A percentile compares a stretch with the other conserved stretches of the same genome.
phyloP scores from a whole-genome alignment of 2,888 invertebrate genomes.

The Chouioia cunea region DNA sequence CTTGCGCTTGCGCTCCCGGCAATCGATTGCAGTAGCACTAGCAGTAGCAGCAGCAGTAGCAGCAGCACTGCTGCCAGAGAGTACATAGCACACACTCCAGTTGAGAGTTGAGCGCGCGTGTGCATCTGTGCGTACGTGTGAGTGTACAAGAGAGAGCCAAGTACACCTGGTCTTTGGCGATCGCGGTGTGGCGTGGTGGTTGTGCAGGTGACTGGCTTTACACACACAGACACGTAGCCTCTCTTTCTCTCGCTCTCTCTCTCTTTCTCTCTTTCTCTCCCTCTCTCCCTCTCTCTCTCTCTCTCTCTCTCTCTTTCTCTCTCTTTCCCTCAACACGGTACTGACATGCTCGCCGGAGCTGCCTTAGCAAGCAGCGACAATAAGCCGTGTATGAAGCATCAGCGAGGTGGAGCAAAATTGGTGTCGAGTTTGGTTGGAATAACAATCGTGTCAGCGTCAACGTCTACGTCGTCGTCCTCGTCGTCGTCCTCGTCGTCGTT shows the following conservation, averaged over 20 bases:
- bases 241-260: constrained; percentile 37
- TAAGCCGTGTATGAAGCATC: too few species aligned
- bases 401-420: too few species aligned
- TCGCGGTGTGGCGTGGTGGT: too few species aligned
- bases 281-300: too few species aligned
- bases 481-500: too few species aligned
- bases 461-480: too few species aligned
- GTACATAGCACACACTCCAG: background rate
- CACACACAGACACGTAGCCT: too few species aligned
- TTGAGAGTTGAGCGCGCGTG: background rate
- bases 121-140: background rate
- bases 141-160: constrained; percentile 17
- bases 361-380: background rate
- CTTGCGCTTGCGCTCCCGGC: background rate
- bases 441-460: too few species aligned
- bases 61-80: background rate
- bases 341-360: background rate
- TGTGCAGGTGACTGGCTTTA: too few species aligned
- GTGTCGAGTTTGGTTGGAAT: too few species aligned
- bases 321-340: background rate
- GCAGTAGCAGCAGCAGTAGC: background rate
- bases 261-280: constrained; percentile 51
- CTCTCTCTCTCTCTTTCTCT: background rate
- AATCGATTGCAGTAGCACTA: background rate
- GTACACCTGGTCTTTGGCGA: too few species aligned